Evolutionary conservation across 1,140 invertebrate species (phyloP).

Genomic region (Drosophila pseudoobscura): DNA sequence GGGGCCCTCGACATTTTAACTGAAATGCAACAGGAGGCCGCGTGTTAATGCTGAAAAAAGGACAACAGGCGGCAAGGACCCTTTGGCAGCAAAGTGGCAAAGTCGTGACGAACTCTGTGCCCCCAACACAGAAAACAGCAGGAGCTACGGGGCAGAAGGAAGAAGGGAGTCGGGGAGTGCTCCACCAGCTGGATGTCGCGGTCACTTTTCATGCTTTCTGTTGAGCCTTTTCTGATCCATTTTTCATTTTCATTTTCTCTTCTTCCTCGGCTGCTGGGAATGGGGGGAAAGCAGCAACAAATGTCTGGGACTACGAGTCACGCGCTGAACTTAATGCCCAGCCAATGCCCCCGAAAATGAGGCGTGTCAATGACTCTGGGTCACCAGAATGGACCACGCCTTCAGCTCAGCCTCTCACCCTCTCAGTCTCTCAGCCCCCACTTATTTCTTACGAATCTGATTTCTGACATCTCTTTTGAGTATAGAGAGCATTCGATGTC

Average conservation of each 20-base stretch:
- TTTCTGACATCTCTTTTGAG: conserved; percentile 13
- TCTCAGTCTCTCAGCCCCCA: too few relatives aligned
- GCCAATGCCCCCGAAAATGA: conserved; percentile 61
- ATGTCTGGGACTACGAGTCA: conserved; percentile 36
- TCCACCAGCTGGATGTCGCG: conserved; percentile 42
- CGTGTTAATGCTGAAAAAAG: conserved; percentile 65
- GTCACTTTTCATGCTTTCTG: conserved; percentile 63
- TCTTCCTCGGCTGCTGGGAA: neutral
- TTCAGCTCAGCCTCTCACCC: too few relatives aligned
- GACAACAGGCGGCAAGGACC: conserved; percentile 44
- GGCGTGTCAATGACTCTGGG: conserved; percentile 62
- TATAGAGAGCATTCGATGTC: conserved; percentile 8
- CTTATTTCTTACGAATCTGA: conserved; percentile 11
- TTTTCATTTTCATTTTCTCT: conserved; percentile 18
- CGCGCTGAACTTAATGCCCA: conserved; percentile 42
- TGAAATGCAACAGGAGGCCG: conserved; percentile 66
- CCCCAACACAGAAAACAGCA: conserved; percentile 4
- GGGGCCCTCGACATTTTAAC: conserved; percentile 41
- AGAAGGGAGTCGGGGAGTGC: neutral
- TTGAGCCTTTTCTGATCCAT: conserved; percentile 50
- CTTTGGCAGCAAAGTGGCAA: conserved; percentile 52
- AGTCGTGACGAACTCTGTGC: conserved; percentile 57
- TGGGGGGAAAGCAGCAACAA: conserved; percentile 17
- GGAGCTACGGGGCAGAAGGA: neutral
- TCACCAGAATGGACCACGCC: conserved; percentile 23